Evolutionary conservation across 1,140 invertebrate species (phyloP), one percentile per base, ranked within the genome.

Genomic region (Propsilocerus akamusi): DNA sequence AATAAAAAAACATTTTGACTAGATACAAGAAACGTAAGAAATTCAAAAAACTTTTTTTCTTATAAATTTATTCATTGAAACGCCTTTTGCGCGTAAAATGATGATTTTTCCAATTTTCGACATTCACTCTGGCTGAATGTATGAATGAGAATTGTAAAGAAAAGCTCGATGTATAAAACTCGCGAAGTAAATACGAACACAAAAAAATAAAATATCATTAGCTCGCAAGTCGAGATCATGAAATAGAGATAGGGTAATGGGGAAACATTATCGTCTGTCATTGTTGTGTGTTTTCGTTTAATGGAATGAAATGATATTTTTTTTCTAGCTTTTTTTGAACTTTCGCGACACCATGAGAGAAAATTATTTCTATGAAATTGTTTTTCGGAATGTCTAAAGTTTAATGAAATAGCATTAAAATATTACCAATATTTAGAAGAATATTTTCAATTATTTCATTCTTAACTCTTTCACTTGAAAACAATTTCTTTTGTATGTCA

Each of bases 11-110:
- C n/a, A n/a, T n/a, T n/a, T n/a, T n/a, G n/a, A n/a, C n/a, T n/a
- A n/a, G n/a, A n/a, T n/a, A n/a, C n/a, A n/a, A n/a, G n/a, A n/a
- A n/a, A n/a, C n/a, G n/a, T n/a, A n/a, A n/a, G n/a, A n/a, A n/a
- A n/a, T n/a, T n/a, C n/a, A n/a, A n/a, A n/a, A n/a, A n/a, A n/a
- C n/a, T n/a, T n/a, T n/a, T n/a, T n/a, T n/a, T n/a, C n/a, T n/a
- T n/a, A n/a, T n/a, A n/a, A 41, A 41, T 41, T 41, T 41, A 41
- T 41, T 41, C 34, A 41, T 14, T 41, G 14, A 41, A 41, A 41
- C 34, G 34, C 34, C 34, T 41, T 41, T 41, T 41, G 34, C 34
- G 34, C 34, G 34, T 41, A 20, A 5, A 20, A 20, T 41, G 34
- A 41, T 41, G 34, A 41, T 41, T 41, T 41, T 41, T 20, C 34